Percentiles rank a stretch among this genome's conserved stretches.
These are phyloP conservation scores for Gymnarchus niloticus DNA, from an alignment of 2,113 vertebrate species.

Conservation along the genomic window DNA sequence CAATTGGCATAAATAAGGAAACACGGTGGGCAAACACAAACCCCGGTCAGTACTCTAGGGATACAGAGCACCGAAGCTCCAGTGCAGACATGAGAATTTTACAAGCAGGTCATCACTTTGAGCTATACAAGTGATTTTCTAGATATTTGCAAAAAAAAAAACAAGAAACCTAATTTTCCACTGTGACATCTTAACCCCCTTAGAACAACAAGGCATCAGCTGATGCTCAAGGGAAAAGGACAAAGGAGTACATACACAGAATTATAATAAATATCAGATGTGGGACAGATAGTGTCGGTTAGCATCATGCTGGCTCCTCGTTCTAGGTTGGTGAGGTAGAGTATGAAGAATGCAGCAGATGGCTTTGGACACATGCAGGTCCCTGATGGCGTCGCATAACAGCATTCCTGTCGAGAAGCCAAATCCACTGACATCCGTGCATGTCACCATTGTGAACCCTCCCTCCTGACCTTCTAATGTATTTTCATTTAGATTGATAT, in stretches of 20 bases:
- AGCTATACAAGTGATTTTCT: background rate
- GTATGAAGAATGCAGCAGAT: constrained; percentile 8
- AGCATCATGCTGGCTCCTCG: background rate
- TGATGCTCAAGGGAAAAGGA: background rate
- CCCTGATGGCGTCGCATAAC: background rate
- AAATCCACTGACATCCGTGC: constrained; percentile 32
- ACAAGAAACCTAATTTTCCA: background rate
- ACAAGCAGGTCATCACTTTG: background rate
- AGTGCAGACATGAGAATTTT: too few species aligned
- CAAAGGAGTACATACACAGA: background rate
- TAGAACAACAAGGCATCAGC: background rate
- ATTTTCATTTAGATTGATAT: constrained; percentile 63
- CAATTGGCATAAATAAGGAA: too few species aligned
- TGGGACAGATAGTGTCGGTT: background rate
- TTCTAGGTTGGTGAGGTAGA: constrained; percentile 12
- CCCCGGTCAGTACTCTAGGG: too few species aligned
- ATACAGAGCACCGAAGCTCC: too few species aligned
- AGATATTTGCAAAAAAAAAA: background rate
- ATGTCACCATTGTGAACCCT: constrained; percentile 45
- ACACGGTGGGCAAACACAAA: too few species aligned
- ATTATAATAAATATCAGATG: background rate
- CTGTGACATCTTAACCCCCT: background rate
- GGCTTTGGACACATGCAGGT: constrained; percentile 3
- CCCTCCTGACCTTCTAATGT: constrained; percentile 54
- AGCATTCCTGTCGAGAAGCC: background rate